These are phyloP conservation scores for Equus przewalskii DNA, from an alignment of 2,113 vertebrate genomes.

Conservation along the genomic window DNA sequence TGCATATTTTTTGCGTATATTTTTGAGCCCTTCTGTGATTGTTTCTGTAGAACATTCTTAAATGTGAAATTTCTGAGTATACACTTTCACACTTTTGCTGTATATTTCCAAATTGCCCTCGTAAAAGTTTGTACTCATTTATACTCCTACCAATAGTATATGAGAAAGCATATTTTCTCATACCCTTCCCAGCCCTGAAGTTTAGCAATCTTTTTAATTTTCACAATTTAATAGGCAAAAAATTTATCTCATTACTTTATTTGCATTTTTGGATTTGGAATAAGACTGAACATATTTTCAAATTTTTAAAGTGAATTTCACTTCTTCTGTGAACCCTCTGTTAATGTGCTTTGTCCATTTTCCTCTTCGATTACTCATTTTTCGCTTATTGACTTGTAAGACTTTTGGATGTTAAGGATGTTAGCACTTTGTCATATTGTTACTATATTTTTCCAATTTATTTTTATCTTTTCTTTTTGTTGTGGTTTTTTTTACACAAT, in stretches of 20 bases:
- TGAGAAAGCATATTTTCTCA: background rate
- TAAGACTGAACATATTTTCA: background rate
- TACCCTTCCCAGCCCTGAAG: background rate
- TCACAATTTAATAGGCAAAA: background rate
- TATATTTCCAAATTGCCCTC: background rate
- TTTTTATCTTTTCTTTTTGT: conserved; percentile 23
- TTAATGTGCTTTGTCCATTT: background rate
- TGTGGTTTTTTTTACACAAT: background rate
- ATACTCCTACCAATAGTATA: background rate
- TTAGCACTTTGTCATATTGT: background rate
- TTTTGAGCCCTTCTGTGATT: background rate
- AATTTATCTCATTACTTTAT: background rate
- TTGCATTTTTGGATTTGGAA: background rate
- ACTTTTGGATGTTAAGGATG: background rate
- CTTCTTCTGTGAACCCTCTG: background rate
- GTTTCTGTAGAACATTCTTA: background rate
- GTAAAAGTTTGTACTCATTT: background rate
- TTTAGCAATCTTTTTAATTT: background rate
- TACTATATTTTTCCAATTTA: background rate
- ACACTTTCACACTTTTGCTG: background rate
- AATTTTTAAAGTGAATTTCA: background rate
- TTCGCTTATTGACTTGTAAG: background rate
- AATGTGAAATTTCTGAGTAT: background rate
- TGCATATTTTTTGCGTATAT: background rate
- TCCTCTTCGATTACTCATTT: background rate